Conservation (phyloP, 2,797 vertebrate species). For the Typhlichthys eigenmanni region DNA sequence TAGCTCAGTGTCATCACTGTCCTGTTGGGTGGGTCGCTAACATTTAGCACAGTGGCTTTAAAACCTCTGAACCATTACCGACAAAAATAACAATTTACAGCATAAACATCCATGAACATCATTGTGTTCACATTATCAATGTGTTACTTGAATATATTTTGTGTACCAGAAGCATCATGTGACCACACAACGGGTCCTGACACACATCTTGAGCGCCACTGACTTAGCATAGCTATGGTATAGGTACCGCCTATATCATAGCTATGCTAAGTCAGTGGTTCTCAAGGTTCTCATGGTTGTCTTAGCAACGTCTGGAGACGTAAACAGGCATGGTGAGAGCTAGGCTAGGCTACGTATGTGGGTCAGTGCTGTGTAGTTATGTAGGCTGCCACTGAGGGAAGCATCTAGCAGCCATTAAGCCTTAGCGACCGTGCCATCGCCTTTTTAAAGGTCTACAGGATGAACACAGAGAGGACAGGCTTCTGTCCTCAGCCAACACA, state of each 20-base stretch:
- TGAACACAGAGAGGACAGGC: constrained; percentile 9
- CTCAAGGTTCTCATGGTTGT: constrained; percentile 14
- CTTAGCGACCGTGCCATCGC: constrained; percentile 57
- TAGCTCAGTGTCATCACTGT: constrained; percentile 19
- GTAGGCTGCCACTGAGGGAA: constrained; percentile 44
- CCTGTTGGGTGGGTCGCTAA: constrained; percentile 18
- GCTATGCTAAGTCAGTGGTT: constrained; percentile 1
- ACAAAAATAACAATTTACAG: no score
- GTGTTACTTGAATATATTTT: no score
- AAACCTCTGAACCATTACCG: neutral
- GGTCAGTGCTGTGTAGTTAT: constrained; percentile 63
- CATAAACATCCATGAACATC: no score
- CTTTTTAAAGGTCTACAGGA: constrained; percentile 14
- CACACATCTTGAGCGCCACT: no score
- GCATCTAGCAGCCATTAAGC: constrained; percentile 43
- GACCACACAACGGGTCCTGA: no score
- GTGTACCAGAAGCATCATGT: no score
- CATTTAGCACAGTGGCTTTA: constrained; percentile 7
- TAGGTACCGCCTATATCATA: no score
- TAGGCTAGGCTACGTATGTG: constrained; percentile 43
- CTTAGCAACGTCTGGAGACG: constrained; percentile 11
- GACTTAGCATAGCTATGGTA: no score
- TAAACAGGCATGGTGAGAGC: constrained; percentile 12
- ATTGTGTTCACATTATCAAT: no score
- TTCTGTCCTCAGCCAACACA: neutral